These are phyloP conservation scores for Neocrepidodera transversa DNA, from an alignment of 2,888 invertebrate genomes.

Conservation along the genomic window DNA sequence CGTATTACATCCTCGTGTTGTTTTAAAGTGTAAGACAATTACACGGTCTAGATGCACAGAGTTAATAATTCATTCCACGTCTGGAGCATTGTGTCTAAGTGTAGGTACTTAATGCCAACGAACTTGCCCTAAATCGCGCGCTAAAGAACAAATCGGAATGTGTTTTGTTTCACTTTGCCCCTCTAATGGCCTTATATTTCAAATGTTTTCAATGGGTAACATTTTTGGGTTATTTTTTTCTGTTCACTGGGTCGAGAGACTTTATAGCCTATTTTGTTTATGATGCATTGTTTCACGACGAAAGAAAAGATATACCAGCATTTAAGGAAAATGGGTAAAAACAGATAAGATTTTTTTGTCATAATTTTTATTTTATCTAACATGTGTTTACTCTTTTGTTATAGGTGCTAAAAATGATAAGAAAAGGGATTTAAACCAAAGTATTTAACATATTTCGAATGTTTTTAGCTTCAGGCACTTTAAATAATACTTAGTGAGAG, in stretches of 20 bases:
- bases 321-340: too few species aligned
- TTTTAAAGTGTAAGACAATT: constrained; percentile 59
- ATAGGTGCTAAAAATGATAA: too few species aligned
- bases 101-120: constrained; percentile 55
- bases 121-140: constrained; percentile 48
- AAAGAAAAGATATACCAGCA: too few species aligned
- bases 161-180: constrained; percentile 34
- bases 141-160: constrained; percentile 32
- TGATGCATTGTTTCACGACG: background rate
- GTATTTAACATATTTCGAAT: too few species aligned
- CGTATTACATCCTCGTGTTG: too few species aligned
- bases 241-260: background rate
- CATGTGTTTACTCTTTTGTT: too few species aligned
- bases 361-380: too few species aligned
- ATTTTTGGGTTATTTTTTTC: background rate
- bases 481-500: too few species aligned
- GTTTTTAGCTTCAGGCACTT: too few species aligned
- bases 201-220: constrained; percentile 25
- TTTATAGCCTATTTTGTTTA: background rate
- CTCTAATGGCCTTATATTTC: constrained; percentile 31
- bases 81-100: constrained; percentile 57
- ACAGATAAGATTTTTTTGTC: too few species aligned
- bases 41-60: constrained; percentile 58
- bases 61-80: constrained; percentile 59
- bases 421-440: too few species aligned